These are phyloP conservation scores for Chelonus insularis DNA, from an alignment of 1,140 invertebrate species.

Conservation along the genomic window DNA sequence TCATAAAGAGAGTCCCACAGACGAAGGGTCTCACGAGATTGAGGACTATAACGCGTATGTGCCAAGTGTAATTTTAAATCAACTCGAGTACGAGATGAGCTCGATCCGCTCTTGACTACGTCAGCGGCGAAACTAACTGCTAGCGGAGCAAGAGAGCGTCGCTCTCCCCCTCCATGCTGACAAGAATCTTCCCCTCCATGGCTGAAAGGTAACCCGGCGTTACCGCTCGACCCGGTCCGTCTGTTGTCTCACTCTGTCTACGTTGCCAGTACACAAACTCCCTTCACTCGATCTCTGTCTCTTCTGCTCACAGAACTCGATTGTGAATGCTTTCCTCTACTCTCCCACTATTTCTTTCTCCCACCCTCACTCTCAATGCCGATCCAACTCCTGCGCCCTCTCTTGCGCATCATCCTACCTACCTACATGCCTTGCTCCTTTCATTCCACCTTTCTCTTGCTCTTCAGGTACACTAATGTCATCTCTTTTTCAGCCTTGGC, in stretches of 20 bases:
- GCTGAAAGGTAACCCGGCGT: conserved; percentile 25
- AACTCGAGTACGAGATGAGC: conserved; percentile 31
- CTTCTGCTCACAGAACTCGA: conserved; percentile 30
- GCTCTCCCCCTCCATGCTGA: conserved; percentile 33
- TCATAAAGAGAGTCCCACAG: not conserved
- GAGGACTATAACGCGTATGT: not conserved
- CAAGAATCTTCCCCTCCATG: conserved; percentile 5
- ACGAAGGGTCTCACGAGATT: not conserved
- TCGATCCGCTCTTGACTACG: conserved; percentile 46
- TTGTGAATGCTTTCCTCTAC: conserved; percentile 27
- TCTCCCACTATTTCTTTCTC: not conserved
- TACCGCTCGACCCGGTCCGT: conserved; percentile 25
- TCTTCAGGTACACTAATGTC: not conserved
- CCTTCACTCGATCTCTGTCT: conserved; percentile 11
- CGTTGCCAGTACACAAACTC: not conserved
- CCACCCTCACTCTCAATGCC: not conserved
- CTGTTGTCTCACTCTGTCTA: not conserved
- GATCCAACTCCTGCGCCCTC: conserved; percentile 34
- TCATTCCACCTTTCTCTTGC: not conserved
- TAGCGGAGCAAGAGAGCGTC: conserved; percentile 49
- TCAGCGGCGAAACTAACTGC: conserved; percentile 54
- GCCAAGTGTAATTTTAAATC: conserved; percentile 14
- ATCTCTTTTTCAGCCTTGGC: conserved; percentile 14
- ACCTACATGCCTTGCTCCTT: not conserved
- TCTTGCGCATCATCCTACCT: conserved; percentile 20